These are phyloP conservation scores for Eulimnadia texana DNA, from an alignment of 1,140 invertebrate genomes.

Conservation along the genomic window DNA sequence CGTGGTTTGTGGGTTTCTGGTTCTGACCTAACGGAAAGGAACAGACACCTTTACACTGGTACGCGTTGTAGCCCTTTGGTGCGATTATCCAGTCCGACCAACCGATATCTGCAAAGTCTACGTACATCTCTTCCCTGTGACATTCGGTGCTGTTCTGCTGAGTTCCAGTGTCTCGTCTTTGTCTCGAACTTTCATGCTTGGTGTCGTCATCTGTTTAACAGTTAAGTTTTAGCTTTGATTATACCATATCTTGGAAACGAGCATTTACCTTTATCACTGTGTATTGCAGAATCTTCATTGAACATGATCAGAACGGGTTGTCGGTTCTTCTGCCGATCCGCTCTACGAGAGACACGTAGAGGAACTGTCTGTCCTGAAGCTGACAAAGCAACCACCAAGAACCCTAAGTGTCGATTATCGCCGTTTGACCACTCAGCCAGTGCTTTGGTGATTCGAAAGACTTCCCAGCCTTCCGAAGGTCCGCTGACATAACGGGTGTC, in stretches of 20 bases:
- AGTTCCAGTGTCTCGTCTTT: neutral
- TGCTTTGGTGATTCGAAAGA: slow-evolving; percentile 36
- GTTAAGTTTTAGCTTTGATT: neutral
- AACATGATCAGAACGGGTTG: slow-evolving; percentile 13
- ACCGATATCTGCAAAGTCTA: slow-evolving; percentile 36
- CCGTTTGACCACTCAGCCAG: slow-evolving; percentile 33
- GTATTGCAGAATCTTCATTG: slow-evolving; percentile 1
- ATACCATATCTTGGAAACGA: neutral
- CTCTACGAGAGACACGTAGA: neutral
- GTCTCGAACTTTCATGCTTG: neutral
- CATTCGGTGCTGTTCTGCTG: slow-evolving; percentile 16
- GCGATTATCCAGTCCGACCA: slow-evolving; percentile 33
- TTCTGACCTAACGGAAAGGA: slow-evolving; percentile 36
- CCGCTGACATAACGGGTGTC: slow-evolving; percentile 36
- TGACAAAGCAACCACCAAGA: neutral
- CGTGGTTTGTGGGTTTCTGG: slow-evolving; percentile 38
- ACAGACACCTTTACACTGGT: slow-evolving; percentile 30
- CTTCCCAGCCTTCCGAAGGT: slow-evolving; percentile 40
- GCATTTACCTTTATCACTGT: neutral
- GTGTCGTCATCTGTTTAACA: too few relatives aligned
- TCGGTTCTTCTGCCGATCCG: slow-evolving; percentile 3
- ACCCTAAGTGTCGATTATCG: slow-evolving; percentile 14
- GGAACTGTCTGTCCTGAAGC: neutral
- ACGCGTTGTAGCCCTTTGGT: slow-evolving; percentile 29
- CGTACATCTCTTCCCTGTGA: slow-evolving; percentile 22